Base-by-base conservation (phyloP, 2,888 invertebrate genomes). In the Synanthedon myopaeformis region DNA sequence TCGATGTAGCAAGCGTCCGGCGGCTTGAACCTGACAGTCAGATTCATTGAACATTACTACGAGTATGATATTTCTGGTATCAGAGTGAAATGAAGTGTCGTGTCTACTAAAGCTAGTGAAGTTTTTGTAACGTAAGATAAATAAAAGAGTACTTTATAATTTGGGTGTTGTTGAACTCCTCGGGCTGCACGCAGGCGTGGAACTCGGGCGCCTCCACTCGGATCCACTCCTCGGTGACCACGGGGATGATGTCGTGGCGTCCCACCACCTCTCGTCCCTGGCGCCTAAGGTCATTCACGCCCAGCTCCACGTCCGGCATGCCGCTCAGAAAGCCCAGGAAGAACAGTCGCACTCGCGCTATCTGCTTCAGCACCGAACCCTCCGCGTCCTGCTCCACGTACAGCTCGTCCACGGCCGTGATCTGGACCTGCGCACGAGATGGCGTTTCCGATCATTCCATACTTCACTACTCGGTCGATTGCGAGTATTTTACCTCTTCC, bases 231-330 rank as follows among this genome's bases (percentile, higher is more conserved):
- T 99, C 99, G 0, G 99, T 99, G 58, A 95, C 95, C 14, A 97
- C 96, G 19, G 99, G 99, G 75, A 99, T 97, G 77, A 99, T 99
- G 84, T 99, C 99, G 82, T 98, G 98, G 3, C 99, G 90, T 0
- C 99, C 98, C 1, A 99, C 99, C 53, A 99, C 98, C 89, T 99
- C 99, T 82, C 94, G 94, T n/a, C 99, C 99, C 82, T 98, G 96
- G n/a, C 98, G 90, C 79, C 96, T 91, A 90, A 97, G 91, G 82
- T 99, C 99, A 82, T 99, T 99, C 55, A 99, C 92, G 3, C 99
- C 99, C 64, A 99, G 87, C 85, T 99, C 99, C 60, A 99, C 93
- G 72, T 95, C 94, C 3, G 99, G 99, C 94, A 96, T 96, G 53
- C 97, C 96, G 63, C 97, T 95, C 13, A 99, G 89, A 80, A 99